These are phyloP conservation scores for Allygus modestus DNA, from an alignment of 2,888 invertebrate genomes.

Conservation along the genomic window DNA sequence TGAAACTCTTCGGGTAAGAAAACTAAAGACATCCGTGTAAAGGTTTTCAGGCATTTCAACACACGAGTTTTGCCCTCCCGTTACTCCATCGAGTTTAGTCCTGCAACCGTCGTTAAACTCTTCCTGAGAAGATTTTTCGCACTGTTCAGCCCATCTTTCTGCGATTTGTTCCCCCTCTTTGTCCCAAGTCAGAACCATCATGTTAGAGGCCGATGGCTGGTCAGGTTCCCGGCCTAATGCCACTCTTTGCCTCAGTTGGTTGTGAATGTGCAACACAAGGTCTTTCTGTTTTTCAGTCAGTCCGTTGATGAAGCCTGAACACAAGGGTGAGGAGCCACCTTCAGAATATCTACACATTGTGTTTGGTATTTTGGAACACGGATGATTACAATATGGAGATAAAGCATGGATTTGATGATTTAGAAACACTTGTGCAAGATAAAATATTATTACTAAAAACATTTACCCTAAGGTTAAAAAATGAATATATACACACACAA, in stretches of 20 bases:
- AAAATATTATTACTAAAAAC: neutral
- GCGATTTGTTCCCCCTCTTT: conserved; percentile 89
- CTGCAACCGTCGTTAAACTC: neutral
- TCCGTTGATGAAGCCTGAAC: conserved; percentile 75
- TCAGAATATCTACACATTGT: neutral
- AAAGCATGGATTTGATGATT: neutral
- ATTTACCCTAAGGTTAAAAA: neutral
- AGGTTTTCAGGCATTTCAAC: neutral
- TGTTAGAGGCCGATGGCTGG: conserved; percentile 88
- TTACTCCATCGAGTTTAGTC: neutral
- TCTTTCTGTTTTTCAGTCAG: conserved; percentile 85
- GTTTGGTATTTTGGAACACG: neutral
- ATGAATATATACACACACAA: no score
- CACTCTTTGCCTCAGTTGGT: conserved; percentile 86
- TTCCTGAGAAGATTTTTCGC: conserved; percentile 73
- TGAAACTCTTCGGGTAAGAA: neutral
- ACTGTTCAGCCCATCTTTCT: conserved; percentile 90
- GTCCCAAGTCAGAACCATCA: conserved; percentile 93
- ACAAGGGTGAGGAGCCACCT: neutral
- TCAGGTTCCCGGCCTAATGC: conserved; percentile 86
- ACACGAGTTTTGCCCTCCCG: neutral
- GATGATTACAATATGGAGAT: neutral
- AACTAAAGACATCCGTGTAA: neutral
- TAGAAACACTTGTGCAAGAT: neutral
- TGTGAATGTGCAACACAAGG: conserved; percentile 88